phyloP scores from a whole-genome alignment of 2,797 vertebrate genomes.

The Sciurus vulgaris region DNA sequence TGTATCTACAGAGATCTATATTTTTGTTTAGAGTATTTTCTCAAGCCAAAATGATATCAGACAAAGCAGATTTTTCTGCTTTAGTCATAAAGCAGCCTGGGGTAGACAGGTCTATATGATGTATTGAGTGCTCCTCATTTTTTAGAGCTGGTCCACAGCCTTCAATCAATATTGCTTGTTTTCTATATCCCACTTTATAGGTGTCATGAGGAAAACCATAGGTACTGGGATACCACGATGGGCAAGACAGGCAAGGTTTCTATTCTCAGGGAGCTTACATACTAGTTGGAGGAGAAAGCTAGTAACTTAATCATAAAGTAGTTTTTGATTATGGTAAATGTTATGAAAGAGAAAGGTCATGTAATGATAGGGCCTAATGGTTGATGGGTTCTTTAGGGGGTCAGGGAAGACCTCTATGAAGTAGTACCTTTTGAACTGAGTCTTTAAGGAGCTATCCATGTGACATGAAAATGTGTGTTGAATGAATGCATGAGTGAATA shows the following conservation, averaged over 20 bases:
- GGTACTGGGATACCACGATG: neutral
- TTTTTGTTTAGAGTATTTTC: conserved; percentile 3
- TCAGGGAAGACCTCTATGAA: neutral
- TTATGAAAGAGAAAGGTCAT: neutral
- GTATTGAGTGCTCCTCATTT: neutral
- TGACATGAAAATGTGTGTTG: conserved; percentile 7
- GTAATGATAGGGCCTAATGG: neutral
- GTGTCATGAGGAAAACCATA: neutral
- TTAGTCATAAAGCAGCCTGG: neutral
- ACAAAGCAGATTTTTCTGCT: neutral
- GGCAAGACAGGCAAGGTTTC: neutral
- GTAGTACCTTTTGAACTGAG: neutral
- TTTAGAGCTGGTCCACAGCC: neutral
- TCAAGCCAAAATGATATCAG: conserved; percentile 20
- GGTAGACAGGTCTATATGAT: conserved; percentile 1
- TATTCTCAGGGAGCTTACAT: neutral
- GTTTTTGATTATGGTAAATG: conserved; percentile 58
- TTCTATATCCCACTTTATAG: neutral
- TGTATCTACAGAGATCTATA: neutral
- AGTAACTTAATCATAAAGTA: neutral
- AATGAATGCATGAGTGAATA: conserved; percentile 11
- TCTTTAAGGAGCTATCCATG: conserved; percentile 25
- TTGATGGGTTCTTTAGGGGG: conserved; percentile 16
- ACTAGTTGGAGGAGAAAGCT: conserved; percentile 12
- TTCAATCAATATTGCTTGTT: neutral